Evolutionary conservation across 2,113 vertebrate genomes (phyloP).

Genomic region (Spea bombifrons): DNA sequence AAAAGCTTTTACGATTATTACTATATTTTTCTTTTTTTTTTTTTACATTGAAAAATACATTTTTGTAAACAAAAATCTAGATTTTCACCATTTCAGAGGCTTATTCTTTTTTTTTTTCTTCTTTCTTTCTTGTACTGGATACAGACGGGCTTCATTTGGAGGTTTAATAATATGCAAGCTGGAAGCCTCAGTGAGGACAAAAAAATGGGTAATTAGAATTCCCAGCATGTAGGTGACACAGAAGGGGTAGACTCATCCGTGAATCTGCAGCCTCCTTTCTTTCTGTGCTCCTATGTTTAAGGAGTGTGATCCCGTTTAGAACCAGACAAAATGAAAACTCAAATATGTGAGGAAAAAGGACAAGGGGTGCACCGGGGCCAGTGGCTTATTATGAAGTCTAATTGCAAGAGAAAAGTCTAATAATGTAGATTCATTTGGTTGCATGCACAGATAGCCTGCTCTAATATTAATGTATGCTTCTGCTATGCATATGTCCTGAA

Average conservation of each 20-base stretch:
- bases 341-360: slow-evolving; percentile 8
- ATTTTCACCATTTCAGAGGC: no score
- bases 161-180: slow-evolving; percentile 20
- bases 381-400: slow-evolving; percentile 2
- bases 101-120: neutral
- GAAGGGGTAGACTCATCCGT: slow-evolving; percentile 26
- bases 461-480: no score
- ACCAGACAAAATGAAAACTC: slow-evolving; percentile 35
- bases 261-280: slow-evolving; percentile 35
- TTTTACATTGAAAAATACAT: neutral
- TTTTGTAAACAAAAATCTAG: no score
- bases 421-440: no score
- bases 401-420: neutral
- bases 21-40: neutral
- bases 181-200: slow-evolving; percentile 25
- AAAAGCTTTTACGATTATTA: neutral
- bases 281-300: slow-evolving; percentile 31
- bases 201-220: slow-evolving; percentile 44
- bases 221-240: slow-evolving; percentile 37
- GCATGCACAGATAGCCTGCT: no score
- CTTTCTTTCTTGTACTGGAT: neutral
- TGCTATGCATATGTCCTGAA: no score
- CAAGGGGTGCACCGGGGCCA: slow-evolving; percentile 6
- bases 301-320: slow-evolving; percentile 6
- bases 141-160: slow-evolving; percentile 4